Conservation (phyloP, 2,797 vertebrate genomes). For the Pipistrellus kuhlii region DNA sequence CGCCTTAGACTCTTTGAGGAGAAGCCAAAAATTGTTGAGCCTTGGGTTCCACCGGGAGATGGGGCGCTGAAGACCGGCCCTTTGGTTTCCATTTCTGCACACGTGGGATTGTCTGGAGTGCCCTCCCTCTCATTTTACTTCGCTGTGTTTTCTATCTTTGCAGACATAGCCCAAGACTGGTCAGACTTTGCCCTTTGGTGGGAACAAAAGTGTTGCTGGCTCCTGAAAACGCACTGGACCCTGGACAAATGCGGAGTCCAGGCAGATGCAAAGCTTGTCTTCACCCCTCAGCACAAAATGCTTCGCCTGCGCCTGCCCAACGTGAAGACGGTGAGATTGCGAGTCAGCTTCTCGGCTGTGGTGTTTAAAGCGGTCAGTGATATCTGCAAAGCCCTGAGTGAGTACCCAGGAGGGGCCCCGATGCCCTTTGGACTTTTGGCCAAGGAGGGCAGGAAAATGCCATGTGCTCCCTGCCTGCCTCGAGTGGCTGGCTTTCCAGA, state of each 20-base stretch:
- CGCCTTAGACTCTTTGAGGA: slow-evolving; percentile 25
- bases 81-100: neutral
- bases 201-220: slow-evolving; percentile 96
- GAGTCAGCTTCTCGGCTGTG: slow-evolving; percentile 94
- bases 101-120: too few relatives aligned
- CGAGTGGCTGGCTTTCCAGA: neutral
- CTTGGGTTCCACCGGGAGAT: neutral
- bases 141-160: slow-evolving; percentile 33
- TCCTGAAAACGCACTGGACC: slow-evolving; percentile 98
- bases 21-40: neutral
- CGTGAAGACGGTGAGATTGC: slow-evolving; percentile 93
- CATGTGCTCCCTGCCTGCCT: neutral
- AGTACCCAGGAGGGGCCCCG: slow-evolving; percentile 82
- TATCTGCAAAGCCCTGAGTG: slow-evolving; percentile 95
- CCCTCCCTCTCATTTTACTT: neutral
- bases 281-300: slow-evolving; percentile 96
- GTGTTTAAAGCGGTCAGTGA: slow-evolving; percentile 95
- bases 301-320: slow-evolving; percentile 95
- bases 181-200: slow-evolving; percentile 99
- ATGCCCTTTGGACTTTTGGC: neutral
- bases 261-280: slow-evolving; percentile 95
- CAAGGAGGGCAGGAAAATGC: neutral
- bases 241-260: slow-evolving; percentile 97
- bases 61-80: neutral
- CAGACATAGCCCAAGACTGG: slow-evolving; percentile 95